Conservation (phyloP, 1,140 invertebrate species). For the Orius insidiosus region DNA sequence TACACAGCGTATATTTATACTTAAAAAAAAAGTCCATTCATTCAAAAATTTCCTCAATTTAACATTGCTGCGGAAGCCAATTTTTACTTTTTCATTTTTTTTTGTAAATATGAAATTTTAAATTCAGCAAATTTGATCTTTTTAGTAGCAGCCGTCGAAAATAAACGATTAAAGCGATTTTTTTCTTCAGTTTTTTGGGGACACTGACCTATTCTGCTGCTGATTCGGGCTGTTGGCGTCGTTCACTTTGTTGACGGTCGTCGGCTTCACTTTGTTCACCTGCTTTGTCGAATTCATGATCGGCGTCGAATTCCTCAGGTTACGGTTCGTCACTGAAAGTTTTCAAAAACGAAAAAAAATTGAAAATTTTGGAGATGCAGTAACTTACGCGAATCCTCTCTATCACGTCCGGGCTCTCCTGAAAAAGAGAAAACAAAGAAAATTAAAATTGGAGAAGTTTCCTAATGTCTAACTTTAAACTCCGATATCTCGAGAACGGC, state of each 20-base stretch:
- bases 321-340: constrained; percentile 36
- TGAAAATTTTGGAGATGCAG: not conserved
- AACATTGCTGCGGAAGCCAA: not conserved
- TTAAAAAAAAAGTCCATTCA: no score
- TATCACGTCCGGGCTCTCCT: constrained; percentile 21
- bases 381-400: constrained; percentile 22
- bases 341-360: not conserved
- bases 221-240: constrained; percentile 11
- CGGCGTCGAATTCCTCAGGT: constrained; percentile 50
- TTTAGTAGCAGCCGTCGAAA: no score
- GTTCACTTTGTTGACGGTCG: constrained; percentile 44
- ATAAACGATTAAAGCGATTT: no score
- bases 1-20: no score
- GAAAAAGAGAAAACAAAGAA: constrained; percentile 4
- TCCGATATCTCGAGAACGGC: no score
- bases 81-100: not conserved
- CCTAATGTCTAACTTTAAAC: no score
- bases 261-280: constrained; percentile 73
- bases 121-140: not conserved
- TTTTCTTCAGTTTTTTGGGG: no score
- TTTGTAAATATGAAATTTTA: not conserved
- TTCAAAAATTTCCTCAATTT: not conserved
- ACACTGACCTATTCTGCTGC: no score
- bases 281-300: constrained; percentile 47
- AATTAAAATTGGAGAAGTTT: no score